Percentiles rank a stretch among this genome's conserved stretches.
Conservation (phyloP, 2,888 invertebrate species). For the Cenopis cana region DNA sequence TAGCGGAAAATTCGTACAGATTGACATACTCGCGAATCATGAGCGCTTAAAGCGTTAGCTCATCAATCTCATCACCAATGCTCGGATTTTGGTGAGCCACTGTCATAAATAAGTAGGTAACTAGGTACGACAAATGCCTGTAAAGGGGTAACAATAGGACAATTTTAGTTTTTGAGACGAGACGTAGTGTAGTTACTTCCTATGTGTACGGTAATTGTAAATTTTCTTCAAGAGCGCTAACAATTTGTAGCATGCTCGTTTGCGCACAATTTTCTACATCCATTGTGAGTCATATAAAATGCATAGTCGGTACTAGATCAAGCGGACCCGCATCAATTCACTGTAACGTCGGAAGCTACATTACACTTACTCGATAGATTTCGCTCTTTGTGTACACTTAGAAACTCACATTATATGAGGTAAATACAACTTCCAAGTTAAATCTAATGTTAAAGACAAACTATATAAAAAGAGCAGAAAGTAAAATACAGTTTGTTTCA, state of each 20-base stretch:
- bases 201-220: not conserved
- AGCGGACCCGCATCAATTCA: conserved; percentile 2
- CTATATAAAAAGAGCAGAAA: not conserved
- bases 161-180: too few relatives aligned
- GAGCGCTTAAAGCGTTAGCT: too few relatives aligned
- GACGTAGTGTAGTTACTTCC: not conserved
- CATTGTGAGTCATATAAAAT: conserved; percentile 11
- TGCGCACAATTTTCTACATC: conserved; percentile 14
- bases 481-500: not conserved
- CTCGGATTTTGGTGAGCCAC: too few relatives aligned
- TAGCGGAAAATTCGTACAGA: too few relatives aligned
- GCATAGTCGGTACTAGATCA: conserved; percentile 14
- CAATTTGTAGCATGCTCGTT: conserved; percentile 1
- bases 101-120: too few relatives aligned
- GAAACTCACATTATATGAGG: not conserved
- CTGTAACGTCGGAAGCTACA: conserved; percentile 5
- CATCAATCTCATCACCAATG: too few relatives aligned
- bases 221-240: not conserved
- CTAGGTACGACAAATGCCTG: too few relatives aligned
- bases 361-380: not conserved
- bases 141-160: too few relatives aligned
- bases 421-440: not conserved
- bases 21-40: too few relatives aligned
- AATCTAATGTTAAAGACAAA: not conserved
- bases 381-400: not conserved